Evolutionary conservation across 2,113 vertebrate species (phyloP).

Genomic region (Phylloscopus trochiloides): DNA sequence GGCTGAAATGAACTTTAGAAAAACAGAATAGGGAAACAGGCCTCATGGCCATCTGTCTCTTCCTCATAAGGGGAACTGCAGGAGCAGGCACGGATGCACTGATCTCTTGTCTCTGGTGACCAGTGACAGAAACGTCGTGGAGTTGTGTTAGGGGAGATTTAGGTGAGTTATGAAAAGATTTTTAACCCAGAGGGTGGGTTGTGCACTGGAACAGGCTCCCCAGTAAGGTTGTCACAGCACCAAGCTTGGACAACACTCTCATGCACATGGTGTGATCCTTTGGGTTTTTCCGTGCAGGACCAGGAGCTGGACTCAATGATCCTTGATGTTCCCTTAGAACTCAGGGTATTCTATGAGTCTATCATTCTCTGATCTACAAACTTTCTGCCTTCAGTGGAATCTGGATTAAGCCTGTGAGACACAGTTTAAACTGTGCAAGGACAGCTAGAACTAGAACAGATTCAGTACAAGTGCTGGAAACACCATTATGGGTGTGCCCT

Average conservation of each 20-base stretch:
- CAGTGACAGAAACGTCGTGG: accelerated
- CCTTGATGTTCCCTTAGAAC: neutral
- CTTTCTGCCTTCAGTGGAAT: neutral
- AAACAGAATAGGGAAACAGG: no score
- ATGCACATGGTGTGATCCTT: no score
- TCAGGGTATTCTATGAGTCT: neutral
- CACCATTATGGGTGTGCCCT: neutral
- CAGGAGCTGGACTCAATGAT: neutral
- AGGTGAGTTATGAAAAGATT: neutral
- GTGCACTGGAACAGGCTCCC: neutral
- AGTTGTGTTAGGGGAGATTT: neutral
- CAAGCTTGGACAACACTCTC: neutral
- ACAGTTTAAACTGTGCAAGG: neutral
- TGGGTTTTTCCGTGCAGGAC: neutral
- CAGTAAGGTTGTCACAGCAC: neutral
- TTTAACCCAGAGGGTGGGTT: neutral
- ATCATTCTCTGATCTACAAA: accelerated
- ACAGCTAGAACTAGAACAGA: neutral
- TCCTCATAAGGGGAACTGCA: accelerated
- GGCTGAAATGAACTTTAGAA: no score
- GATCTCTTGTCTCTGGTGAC: neutral
- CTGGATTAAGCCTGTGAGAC: neutral
- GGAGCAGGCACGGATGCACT: neutral
- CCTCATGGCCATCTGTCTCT: neutral
- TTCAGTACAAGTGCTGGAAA: neutral